Percentiles rank a stretch among this genome's conserved stretches.
Evolutionary conservation across 2,797 vertebrate species (phyloP).

Genomic region (Gallinago nigripennis): DNA sequence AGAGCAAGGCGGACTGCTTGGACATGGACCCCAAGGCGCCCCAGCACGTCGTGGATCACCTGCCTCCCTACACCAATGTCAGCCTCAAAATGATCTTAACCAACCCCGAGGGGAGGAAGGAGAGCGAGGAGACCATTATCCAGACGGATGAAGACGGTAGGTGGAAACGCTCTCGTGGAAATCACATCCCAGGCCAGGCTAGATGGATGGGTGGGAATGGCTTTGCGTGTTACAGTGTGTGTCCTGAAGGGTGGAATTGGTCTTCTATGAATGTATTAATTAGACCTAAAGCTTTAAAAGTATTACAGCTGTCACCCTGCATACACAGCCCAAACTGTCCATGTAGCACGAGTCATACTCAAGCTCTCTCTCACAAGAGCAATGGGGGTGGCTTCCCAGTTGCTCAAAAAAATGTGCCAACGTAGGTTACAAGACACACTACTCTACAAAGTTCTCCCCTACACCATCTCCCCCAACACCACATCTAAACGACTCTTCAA

Average conservation of each 20-base stretch:
- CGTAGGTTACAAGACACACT: not conserved
- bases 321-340: not conserved
- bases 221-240: not conserved
- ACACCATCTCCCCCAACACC: no score
- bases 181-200: not conserved
- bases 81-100: slow-evolving; percentile 98
- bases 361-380: not conserved
- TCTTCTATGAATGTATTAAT: not conserved
- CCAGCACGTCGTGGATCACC: slow-evolving; percentile 89
- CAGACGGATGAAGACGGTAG: slow-evolving; percentile 97
- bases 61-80: slow-evolving; percentile 97
- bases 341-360: not conserved
- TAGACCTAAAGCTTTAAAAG: not conserved
- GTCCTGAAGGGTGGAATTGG: not conserved
- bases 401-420: not conserved
- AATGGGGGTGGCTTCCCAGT: not conserved
- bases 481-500: no score
- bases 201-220: not conserved
- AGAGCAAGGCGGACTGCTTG: slow-evolving; percentile 92
- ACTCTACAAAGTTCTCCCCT: no score
- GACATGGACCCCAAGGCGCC: slow-evolving; percentile 99
- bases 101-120: slow-evolving; percentile 96
- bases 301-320: not conserved
- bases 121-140: slow-evolving; percentile 95
- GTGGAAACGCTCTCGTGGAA: not conserved